Evolutionary conservation across 2,113 vertebrate species (phyloP).

Genomic region (Microtus ochrogaster): DNA sequence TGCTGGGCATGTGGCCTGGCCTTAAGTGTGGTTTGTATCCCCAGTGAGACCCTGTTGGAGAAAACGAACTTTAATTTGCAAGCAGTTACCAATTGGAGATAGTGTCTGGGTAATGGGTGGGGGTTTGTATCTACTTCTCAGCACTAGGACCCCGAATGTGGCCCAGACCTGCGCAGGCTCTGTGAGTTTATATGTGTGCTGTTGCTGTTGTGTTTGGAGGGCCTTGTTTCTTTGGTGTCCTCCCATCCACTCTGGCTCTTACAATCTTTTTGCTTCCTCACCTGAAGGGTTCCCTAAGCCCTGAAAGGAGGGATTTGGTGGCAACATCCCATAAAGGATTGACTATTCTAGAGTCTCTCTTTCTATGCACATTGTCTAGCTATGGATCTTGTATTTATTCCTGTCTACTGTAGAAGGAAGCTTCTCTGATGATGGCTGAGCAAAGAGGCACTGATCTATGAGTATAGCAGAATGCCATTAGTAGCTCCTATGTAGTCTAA

Average conservation of each 20-base stretch:
- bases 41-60: not conserved
- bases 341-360: not conserved
- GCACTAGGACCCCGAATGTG: not conserved
- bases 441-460: not conserved
- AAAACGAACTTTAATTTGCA: not conserved
- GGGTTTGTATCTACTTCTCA: not conserved
- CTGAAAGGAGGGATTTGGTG: not conserved
- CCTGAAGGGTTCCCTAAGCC: not conserved
- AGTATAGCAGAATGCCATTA: not conserved
- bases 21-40: not conserved
- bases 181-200: not conserved
- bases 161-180: not conserved
- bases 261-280: not conserved
- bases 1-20: not conserved
- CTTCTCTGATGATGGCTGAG: not conserved
- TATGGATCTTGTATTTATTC: not conserved
- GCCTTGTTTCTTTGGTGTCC: not conserved
- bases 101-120: not conserved
- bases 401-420: not conserved
- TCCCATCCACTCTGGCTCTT: not conserved
- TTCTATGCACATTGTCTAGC: not conserved
- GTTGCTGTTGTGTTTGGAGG: not conserved
- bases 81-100: not conserved
- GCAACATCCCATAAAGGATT: not conserved
- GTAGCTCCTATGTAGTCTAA: not conserved